Base-by-base conservation (phyloP, 2,888 invertebrate genomes). In the Melieria picta region DNA sequence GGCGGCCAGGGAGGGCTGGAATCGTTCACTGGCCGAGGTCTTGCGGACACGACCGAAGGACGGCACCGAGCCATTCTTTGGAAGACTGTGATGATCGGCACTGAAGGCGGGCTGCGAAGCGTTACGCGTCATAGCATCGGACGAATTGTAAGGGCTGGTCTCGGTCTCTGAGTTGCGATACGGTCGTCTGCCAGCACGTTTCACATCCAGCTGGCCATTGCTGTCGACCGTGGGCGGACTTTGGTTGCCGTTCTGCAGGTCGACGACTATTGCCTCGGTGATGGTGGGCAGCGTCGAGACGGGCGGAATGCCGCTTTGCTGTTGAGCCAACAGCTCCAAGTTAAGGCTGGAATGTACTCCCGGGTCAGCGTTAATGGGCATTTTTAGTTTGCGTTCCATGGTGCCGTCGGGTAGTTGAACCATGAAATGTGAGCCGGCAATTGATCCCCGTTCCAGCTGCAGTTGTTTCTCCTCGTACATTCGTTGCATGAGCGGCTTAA, bases 381-480 rank as follows among this genome's bases (percentile, higher is more conserved):
- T 93, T 89, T 96, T 96, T 89, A 94, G 89, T 82, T 96, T 90
- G 81, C 93, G 93, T 85, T 96, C 96, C 93, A 95, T 94, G 13
- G 94, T 93, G 74, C 96, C 96, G 81, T 97, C 96, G 4, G 95
- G 95, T 77, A 96, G 88, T 82, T 96, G 95, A 4, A 96, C 96
- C 86, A 91, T 88, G 85, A 95, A 95, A 86, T 93, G 95, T 0
- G 94, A 94, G 10, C 94, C 94, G 10, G 93, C 94, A 74, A 96
- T 93, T 46, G 95, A 95, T 0, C 96, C 96, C 52, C 95, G 90
- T 85, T 96, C 96, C 93, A 96, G 92, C 86, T 96, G 95, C 83
- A 95, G 89, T 74, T 95, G 90, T 81, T 96, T 94, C 84, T 97
- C 97, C 86, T 97, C 96, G 7, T 96, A 96, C 94, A 97, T 96